phyloP scores from a whole-genome alignment of 2,113 vertebrate genomes.

The Archilochus colubris region DNA sequence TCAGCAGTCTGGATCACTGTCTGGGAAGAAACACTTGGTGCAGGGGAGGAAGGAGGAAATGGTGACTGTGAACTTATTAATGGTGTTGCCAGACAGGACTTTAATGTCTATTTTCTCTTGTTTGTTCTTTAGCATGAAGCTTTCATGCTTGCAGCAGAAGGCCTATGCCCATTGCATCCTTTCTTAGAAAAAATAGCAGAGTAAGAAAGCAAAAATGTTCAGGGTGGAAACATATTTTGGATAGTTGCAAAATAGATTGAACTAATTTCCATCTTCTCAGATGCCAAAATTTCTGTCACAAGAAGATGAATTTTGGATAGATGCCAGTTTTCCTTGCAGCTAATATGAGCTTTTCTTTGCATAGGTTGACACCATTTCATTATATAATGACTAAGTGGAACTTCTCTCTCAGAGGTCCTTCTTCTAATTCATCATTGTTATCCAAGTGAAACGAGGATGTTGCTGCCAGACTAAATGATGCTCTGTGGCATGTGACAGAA shows the following conservation, averaged over 20 bases:
- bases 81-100: conserved; percentile 54
- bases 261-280: not conserved
- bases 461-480: rapidly evolving
- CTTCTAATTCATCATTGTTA: not conserved
- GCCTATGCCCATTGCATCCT: not conserved
- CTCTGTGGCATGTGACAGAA: not conserved
- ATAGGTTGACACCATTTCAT: not conserved
- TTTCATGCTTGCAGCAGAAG: not conserved
- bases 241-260: not conserved
- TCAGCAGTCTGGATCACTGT: conserved; percentile 67
- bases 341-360: not conserved
- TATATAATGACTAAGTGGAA: not conserved
- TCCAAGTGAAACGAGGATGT: not conserved
- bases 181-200: not conserved
- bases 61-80: conserved; percentile 64
- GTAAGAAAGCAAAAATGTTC: not conserved
- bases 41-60: conserved; percentile 68
- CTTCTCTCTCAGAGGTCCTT: not conserved
- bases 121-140: conserved; percentile 32
- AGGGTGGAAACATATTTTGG: not conserved
- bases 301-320: not conserved
- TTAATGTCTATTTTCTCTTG: conserved; percentile 47
- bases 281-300: not conserved
- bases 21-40: conserved; percentile 69
- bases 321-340: not conserved